Percentiles rank a stretch among this genome's conserved stretches.
phyloP scores from a whole-genome alignment of 2,113 vertebrate genomes.

The Kryptolebias marmoratus region DNA sequence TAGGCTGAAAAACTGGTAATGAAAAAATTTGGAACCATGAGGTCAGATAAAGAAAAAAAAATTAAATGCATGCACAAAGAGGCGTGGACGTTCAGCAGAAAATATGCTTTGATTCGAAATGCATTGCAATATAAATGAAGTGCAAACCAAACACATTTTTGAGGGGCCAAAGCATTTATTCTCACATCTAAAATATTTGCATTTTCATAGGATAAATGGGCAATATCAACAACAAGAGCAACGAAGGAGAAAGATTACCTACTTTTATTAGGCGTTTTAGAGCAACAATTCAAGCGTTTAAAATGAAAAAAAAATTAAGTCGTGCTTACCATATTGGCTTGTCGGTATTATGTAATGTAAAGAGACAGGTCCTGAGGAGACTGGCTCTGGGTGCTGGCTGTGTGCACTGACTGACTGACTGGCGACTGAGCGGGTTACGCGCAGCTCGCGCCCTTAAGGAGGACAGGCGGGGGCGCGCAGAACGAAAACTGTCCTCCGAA shows the following conservation, averaged over 20 bases:
- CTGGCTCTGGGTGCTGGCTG: background rate
- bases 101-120: no score
- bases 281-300: background rate
- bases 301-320: background rate
- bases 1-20: no score
- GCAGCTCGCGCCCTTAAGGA: conserved; percentile 21
- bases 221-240: background rate
- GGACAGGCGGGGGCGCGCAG: conserved; percentile 1
- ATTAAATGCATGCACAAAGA: no score
- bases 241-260: background rate
- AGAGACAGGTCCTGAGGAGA: conserved; percentile 36
- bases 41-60: no score
- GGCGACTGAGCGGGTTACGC: background rate
- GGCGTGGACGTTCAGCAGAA: no score
- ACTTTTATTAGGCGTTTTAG: background rate
- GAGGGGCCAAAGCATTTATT: no score
- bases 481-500: background rate
- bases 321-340: conserved; percentile 57
- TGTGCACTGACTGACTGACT: conserved; percentile 14
- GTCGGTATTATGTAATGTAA: conserved; percentile 58
- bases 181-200: no score
- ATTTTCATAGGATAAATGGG: no score
- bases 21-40: no score
- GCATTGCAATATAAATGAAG: no score
- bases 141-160: no score